Evolutionary conservation across 2,797 vertebrate genomes (phyloP).

Genomic region (Carduelis carduelis): DNA sequence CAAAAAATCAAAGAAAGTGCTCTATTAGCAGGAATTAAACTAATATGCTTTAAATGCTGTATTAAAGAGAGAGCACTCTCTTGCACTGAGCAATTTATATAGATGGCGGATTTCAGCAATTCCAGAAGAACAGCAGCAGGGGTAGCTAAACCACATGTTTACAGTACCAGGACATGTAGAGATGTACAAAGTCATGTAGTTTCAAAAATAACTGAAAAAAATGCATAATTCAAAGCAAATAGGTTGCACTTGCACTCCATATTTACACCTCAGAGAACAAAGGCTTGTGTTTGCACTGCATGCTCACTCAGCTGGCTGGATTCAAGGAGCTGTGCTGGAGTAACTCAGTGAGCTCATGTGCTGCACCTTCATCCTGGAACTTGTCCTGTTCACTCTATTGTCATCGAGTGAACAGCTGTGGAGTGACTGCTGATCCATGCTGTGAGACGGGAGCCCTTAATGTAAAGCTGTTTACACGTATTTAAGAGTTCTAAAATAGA

Average conservation of each 20-base stretch:
- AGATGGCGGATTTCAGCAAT: neutral
- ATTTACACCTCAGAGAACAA: neutral
- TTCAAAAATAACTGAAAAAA: neutral
- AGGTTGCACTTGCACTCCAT: neutral
- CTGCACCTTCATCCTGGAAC: neutral
- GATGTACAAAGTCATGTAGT: rapidly evolving
- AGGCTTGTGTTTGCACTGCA: neutral
- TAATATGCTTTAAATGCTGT: neutral
- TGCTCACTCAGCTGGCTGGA: neutral
- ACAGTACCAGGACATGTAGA: rapidly evolving
- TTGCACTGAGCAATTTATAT: neutral
- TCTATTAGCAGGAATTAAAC: neutral
- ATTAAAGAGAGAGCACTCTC: neutral
- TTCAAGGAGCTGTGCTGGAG: neutral
- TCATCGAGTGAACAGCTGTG: rapidly evolving
- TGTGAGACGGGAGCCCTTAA: neutral
- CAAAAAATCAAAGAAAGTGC: neutral
- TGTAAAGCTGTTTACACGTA: neutral
- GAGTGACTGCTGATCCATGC: neutral
- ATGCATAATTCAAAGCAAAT: neutral
- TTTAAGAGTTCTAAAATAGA: neutral
- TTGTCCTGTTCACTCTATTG: neutral
- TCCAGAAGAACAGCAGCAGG: neutral
- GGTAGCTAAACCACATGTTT: rapidly evolving
- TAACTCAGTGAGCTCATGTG: neutral